A percentile compares a stretch with the other conserved stretches of the same genome.
Conservation (phyloP, 2,888 invertebrate genomes). For the Perdita meconis region DNA sequence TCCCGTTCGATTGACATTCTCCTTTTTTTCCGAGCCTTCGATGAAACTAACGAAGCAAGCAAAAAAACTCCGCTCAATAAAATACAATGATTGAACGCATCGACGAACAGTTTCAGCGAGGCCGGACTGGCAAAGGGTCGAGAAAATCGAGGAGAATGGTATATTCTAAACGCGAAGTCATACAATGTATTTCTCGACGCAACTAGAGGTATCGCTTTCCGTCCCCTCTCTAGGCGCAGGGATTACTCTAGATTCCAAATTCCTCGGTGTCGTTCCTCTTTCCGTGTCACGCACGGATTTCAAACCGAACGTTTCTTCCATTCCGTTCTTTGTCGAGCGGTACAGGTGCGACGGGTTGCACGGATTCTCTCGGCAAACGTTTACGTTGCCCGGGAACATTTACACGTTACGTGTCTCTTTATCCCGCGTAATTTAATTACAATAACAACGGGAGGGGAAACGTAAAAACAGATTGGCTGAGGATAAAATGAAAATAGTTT, state of each 20-base stretch:
- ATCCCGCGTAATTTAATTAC: neutral
- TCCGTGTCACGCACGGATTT: constrained; percentile 24
- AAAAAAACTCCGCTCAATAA: neutral
- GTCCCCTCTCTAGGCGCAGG: constrained; percentile 16
- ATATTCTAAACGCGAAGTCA: constrained; percentile 22
- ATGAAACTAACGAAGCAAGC: no score
- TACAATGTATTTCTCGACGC: constrained; percentile 41
- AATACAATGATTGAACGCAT: no score
- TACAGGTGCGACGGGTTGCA: constrained; percentile 10
- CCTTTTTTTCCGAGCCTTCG: no score
- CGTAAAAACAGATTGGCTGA: no score
- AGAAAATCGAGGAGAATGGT: constrained; percentile 1
- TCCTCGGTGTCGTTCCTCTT: constrained; percentile 25
- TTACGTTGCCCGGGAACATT: constrained; percentile 21
- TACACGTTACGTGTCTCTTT: constrained; percentile 14
- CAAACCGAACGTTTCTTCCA: constrained; percentile 17
- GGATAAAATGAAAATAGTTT: no score
- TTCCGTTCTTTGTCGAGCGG: neutral
- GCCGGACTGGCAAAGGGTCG: neutral
- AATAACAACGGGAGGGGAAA: no score
- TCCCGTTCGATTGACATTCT: no score
- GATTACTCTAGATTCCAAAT: constrained; percentile 43
- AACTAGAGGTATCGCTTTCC: constrained; percentile 26
- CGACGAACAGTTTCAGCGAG: neutral
- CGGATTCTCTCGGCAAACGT: constrained; percentile 37